Evolutionary conservation across 2,797 vertebrate genomes (phyloP), one percentile per base, ranked within the genome.

Genomic region (Ispidina lecontei): DNA sequence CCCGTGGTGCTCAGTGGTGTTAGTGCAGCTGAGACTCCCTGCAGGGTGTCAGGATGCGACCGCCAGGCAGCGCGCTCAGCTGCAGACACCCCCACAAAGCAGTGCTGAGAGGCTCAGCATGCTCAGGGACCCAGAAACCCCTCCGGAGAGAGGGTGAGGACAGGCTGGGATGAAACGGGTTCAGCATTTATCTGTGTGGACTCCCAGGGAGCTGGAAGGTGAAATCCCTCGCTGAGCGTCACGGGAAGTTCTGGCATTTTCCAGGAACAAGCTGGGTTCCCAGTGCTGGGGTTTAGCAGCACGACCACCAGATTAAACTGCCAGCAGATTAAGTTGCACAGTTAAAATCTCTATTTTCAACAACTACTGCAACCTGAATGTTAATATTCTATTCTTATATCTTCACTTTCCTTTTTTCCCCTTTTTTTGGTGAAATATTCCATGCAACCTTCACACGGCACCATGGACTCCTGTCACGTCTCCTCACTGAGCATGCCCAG

Each of bases 381-480:
- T 60, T 6, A 80, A 26, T 31, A 37, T 5, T 49, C 4, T 39
- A 14, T 2, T n/a, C 55, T 74, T 63, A 4, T 29, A 5, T 83
- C 84, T 68, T 54, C 23, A 39, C 4, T 22, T 72, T 7, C 3
- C 84, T 68, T 71, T 62, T 46, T 88, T 68, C 26, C 12, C 1
- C 51, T 7, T 12, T 44, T 9, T n/a, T 84, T 87, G 26, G 14
- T 41, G 25, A 25, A 20, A 14, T 19, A 29, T 13, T 4, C 9
- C 16, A 8, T 65, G 19, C 6, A 84, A 55, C 10, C 18, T 75
- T 10, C 7, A 26, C 0, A 0, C 44, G 31, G 14, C 28, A 59
- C 35, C 20, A 28, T 6, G 16, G 26, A 25, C 5, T 37, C 18
- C 29, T 71, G 13, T 21, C 21, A 7, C 22, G 23, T 67, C 52